Conservation (phyloP, 1,140 invertebrate genomes). For the Aphidius ervi region DNA sequence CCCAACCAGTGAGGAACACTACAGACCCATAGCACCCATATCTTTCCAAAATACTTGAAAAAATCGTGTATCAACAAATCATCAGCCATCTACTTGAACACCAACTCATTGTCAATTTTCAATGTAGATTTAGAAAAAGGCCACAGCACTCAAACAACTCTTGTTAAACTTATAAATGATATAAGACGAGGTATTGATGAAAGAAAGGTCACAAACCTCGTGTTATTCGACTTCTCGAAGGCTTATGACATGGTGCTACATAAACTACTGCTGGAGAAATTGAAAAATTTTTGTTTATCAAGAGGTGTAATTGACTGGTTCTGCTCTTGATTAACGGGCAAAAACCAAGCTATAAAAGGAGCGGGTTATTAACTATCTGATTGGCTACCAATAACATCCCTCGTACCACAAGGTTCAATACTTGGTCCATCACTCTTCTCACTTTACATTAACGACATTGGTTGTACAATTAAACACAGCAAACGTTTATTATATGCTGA, state of each 20-base stretch:
- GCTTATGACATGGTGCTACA: slow-evolving; percentile 28
- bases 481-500: background rate
- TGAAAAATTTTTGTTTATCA: background rate
- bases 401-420: background rate
- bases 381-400: too few relatives aligned
- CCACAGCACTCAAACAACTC: slow-evolving; percentile 19
- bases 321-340: background rate
- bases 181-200: slow-evolving; percentile 16
- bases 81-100: background rate
- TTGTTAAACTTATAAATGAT: slow-evolving; percentile 21
- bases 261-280: slow-evolving; percentile 11
- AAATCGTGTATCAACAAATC: slow-evolving; percentile 4
- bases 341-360: too few relatives aligned
- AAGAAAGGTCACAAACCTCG: slow-evolving; percentile 18
- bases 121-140: slow-evolving; percentile 20
- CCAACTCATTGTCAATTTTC: slow-evolving; percentile 1
- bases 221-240: slow-evolving; percentile 27
- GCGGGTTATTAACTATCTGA: too few relatives aligned
- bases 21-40: background rate
- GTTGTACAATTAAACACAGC: background rate
- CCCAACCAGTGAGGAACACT: too few relatives aligned
- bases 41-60: slow-evolving; percentile 15
- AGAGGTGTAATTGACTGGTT: background rate
- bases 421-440: background rate
- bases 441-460: background rate